These are phyloP conservation scores for Hermaeophaga mercurialis DNA, from an alignment of 2,888 invertebrate genomes.

Conservation along the genomic window DNA sequence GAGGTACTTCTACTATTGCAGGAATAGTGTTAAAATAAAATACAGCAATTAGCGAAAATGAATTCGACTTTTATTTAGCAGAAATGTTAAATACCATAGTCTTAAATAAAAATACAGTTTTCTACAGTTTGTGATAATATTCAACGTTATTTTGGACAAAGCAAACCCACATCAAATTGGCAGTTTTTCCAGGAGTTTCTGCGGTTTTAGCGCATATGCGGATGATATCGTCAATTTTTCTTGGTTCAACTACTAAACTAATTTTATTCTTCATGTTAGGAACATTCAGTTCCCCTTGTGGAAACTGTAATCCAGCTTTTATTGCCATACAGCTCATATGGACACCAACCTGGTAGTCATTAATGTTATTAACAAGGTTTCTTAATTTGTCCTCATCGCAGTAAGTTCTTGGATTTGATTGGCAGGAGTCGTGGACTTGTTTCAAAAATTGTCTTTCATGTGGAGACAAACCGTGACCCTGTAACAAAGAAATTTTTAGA, in stretches of 20 bases:
- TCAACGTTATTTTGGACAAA: constrained; percentile 28
- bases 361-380: constrained; percentile 19
- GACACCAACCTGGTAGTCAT: constrained; percentile 24
- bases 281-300: constrained; percentile 24
- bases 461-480: constrained; percentile 22
- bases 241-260: constrained; percentile 15
- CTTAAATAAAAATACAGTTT: neutral
- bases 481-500: neutral
- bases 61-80: no score
- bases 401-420: constrained; percentile 27
- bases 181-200: constrained; percentile 26
- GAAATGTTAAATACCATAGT: no score
- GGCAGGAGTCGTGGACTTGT: constrained; percentile 28
- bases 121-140: constrained; percentile 30
- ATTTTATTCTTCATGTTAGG: constrained; percentile 22
- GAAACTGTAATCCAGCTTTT: constrained; percentile 28
- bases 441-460: constrained; percentile 23
- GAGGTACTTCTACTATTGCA: no score
- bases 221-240: constrained; percentile 19
- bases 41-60: no score
- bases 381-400: constrained; percentile 28
- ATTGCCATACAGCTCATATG: constrained; percentile 35
- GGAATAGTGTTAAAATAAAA: no score
- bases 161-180: constrained; percentile 27
- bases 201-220: constrained; percentile 23